Evolutionary conservation across 2,797 vertebrate genomes (phyloP), one percentile per base, ranked within the genome.

Genomic region (Sebastes kiyomatsui): DNA sequence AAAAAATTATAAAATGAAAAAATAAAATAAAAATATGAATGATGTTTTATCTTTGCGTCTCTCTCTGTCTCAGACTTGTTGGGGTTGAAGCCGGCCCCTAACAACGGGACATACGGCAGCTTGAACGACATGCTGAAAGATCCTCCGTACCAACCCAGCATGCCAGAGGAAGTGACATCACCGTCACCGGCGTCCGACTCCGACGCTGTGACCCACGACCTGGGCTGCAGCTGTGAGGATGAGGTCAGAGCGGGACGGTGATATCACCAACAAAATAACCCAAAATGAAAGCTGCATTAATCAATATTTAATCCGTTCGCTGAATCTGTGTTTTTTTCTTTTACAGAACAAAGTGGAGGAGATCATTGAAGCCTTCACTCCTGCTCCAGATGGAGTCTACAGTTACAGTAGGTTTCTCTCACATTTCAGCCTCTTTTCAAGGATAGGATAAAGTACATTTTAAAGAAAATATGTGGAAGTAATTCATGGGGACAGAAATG

Each of bases 101-200:
- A 99, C 93, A 99, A 99, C 10, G 98, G 98, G 16, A 99, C 98
- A 0, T 96, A 98, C 0, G 98, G 98, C 87, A 98, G 98, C 90
- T 90, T 99, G 89, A 99, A 99, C 82, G 96, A 97, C 79, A 89
- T 99, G 68, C 87, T 99, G 23, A 95, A 94, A 38, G 94, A 91
- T 5, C 97, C 96, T 12, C 91, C 93, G 5, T 96, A 94, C 85
- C 94, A 92, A 16, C 98, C 98, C 28, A 78, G 71, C 49, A 93
- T 96, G 89, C 97, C 97, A 0, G 95, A 98, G 71, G 98, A 99
- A 92, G 96, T 99, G 85, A 94, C 97, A 7, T 77, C 96, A 13
- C 97, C 98, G 0, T 90, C 80, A 0, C 95, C 77, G 77, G 92
- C 86, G 1, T 78, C 90, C 0, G 69, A 25, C 86, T 2, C 93